Evolutionary conservation across 2,113 vertebrate genomes (phyloP).

Genomic region (Cavia aperea): DNA sequence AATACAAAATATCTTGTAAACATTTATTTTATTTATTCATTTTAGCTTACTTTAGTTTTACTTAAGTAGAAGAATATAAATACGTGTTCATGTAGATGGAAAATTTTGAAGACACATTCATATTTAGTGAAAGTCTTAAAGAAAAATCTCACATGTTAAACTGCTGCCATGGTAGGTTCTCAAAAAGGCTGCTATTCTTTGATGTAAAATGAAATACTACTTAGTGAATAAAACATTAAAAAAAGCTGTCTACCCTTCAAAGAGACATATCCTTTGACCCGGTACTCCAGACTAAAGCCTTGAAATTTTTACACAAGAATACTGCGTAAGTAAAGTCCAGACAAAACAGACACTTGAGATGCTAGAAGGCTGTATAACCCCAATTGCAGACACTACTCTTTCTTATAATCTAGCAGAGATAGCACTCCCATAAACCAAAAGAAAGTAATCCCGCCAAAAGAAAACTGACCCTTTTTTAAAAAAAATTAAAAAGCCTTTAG

Average conservation of each 20-base stretch:
- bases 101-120: conserved; percentile 56
- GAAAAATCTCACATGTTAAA: conserved; percentile 58
- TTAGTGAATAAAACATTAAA: conserved; percentile 82
- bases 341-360: conserved; percentile 94
- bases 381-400: conserved; percentile 74
- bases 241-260: conserved; percentile 81
- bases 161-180: conserved; percentile 73
- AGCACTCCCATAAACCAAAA: conserved; percentile 62
- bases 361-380: conserved; percentile 74
- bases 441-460: conserved; percentile 62
- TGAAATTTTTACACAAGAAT: conserved; percentile 81
- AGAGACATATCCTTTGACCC: conserved; percentile 87
- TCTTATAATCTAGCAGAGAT: conserved; percentile 70
- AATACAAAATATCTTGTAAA: conserved; percentile 45
- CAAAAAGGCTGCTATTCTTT: conserved; percentile 79
- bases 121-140: conserved; percentile 70
- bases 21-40: conserved; percentile 27
- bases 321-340: conserved; percentile 79
- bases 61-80: conserved; percentile 39
- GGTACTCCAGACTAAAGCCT: conserved; percentile 83
- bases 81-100: conserved; percentile 49
- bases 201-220: conserved; percentile 84
- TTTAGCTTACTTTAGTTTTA: not conserved
- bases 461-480: conserved; percentile 56
- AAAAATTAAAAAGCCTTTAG: conserved; percentile 58